A percentile compares a stretch with the other conserved stretches of the same genome.
These are phyloP conservation scores for Corythoichthys intestinalis DNA, from an alignment of 2,113 vertebrate species.

Conservation along the genomic window DNA sequence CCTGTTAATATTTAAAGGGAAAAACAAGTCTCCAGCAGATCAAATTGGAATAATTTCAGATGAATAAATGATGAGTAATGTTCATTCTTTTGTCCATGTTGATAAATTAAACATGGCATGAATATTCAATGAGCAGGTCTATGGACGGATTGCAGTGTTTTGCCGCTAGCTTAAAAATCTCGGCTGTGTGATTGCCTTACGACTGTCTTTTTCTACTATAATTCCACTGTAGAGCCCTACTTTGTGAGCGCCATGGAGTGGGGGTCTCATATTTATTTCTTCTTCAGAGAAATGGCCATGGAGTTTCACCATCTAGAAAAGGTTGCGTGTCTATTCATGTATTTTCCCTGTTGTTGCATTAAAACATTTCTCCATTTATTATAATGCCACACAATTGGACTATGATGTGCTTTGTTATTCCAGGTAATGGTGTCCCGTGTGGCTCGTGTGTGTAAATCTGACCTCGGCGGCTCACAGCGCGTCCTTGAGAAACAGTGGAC, in stretches of 20 bases:
- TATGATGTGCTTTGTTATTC: neutral
- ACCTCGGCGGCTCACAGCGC: slow-evolving; percentile 89
- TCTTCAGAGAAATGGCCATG: slow-evolving; percentile 97
- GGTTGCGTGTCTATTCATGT: slow-evolving; percentile 60
- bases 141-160: slow-evolving; percentile 24
- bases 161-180: slow-evolving; percentile 1
- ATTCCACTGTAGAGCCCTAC: slow-evolving; percentile 80
- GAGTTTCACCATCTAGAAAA: slow-evolving; percentile 97
- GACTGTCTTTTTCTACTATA: slow-evolving; percentile 15
- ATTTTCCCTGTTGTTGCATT: neutral
- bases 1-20: slow-evolving; percentile 17
- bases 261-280: slow-evolving; percentile 93
- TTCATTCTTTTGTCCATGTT: slow-evolving; percentile 42
- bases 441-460: slow-evolving; percentile 91
- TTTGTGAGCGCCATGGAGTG: slow-evolving; percentile 93
- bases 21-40: slow-evolving; percentile 37
- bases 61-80: slow-evolving; percentile 58
- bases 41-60: slow-evolving; percentile 31
- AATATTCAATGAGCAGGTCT: slow-evolving; percentile 55
- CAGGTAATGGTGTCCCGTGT: slow-evolving; percentile 94
- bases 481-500: slow-evolving; percentile 98
- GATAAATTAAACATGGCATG: slow-evolving; percentile 53
- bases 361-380: neutral
- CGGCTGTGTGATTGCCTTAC: slow-evolving; percentile 11
- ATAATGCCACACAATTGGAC: neutral